Evolutionary conservation across 2,888 invertebrate genomes (phyloP).

Genomic region (Eurytoma adleriae): DNA sequence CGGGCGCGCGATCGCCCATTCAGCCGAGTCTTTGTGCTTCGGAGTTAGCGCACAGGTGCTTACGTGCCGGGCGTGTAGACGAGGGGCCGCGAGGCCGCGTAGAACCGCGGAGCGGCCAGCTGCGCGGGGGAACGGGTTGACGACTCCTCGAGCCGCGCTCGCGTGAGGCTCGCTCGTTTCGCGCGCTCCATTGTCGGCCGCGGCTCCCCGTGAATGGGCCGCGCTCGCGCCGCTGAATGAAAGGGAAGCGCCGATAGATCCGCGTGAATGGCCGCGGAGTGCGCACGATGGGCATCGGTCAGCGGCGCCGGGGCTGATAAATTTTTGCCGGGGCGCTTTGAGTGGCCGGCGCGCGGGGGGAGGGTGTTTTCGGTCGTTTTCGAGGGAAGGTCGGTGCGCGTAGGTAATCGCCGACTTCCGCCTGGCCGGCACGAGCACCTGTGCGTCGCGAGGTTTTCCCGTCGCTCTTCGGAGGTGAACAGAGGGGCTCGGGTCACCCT

Average conservation of each 20-base stretch:
- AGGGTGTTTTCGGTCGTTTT: background rate
- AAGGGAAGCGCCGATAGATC: background rate
- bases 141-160: background rate
- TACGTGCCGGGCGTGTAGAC: too few relatives aligned
- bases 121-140: conserved; percentile 40
- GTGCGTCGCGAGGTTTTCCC: conserved; percentile 7
- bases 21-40: too few relatives aligned
- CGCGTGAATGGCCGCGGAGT: background rate
- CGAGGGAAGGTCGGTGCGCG: background rate
- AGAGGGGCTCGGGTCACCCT: conserved; percentile 13
- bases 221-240: background rate
- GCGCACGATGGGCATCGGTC: background rate
- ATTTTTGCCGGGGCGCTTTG: conserved; percentile 4
- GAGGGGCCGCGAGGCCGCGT: too few relatives aligned
- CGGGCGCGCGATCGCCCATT: too few relatives aligned
- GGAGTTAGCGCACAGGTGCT: too few relatives aligned
- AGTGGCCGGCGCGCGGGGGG: background rate
- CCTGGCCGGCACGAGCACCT: background rate
- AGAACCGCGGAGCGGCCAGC: background rate
- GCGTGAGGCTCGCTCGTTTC: conserved; percentile 26
- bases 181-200: conserved; percentile 30
- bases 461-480: conserved; percentile 2
- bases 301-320: conserved; percentile 19
- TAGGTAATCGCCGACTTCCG: conserved; percentile 36
- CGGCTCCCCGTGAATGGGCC: conserved; percentile 9